Percentiles rank a stretch among this genome's conserved stretches.
Evolutionary conservation across 2,888 invertebrate species (phyloP).

Genomic region (Pheosia gnoma): DNA sequence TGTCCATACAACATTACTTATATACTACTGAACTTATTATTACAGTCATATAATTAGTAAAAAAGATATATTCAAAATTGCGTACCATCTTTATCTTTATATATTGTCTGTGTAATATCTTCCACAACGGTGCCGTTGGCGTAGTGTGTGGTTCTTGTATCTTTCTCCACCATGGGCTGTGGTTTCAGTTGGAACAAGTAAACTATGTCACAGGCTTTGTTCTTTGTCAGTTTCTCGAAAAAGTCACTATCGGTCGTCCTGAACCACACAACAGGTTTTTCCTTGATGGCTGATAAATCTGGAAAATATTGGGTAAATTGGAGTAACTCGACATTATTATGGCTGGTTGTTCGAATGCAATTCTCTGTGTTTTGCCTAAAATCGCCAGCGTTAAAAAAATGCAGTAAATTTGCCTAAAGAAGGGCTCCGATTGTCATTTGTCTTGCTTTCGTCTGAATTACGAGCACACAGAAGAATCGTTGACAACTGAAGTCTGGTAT

Average conservation of each 20-base stretch:
- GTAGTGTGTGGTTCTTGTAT: slow-evolving; percentile 47
- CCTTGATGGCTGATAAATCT: slow-evolving; percentile 22
- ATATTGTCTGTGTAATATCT: slow-evolving; percentile 42
- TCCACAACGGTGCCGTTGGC: slow-evolving; percentile 60
- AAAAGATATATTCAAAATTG: background rate
- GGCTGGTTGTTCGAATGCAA: no score
- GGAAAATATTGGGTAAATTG: background rate
- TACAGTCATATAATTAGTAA: no score
- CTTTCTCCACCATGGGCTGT: slow-evolving; percentile 45
- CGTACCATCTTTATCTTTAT: slow-evolving; percentile 28
- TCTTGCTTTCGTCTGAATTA: no score
- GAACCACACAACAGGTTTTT: slow-evolving; percentile 18
- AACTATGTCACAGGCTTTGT: slow-evolving; percentile 29
- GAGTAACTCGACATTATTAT: no score
- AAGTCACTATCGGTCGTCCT: slow-evolving; percentile 25
- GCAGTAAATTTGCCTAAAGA: no score
- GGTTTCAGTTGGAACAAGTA: slow-evolving; percentile 48
- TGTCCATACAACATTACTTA: no score
- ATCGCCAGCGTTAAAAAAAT: no score
- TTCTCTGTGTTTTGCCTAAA: no score
- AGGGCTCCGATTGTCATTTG: no score
- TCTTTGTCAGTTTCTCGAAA: slow-evolving; percentile 12
- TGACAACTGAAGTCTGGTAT: no score
- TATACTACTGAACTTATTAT: no score
- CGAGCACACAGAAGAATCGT: no score